Conservation (phyloP, 2,797 vertebrate genomes). For the Phaenicophaeus curvirostris region DNA sequence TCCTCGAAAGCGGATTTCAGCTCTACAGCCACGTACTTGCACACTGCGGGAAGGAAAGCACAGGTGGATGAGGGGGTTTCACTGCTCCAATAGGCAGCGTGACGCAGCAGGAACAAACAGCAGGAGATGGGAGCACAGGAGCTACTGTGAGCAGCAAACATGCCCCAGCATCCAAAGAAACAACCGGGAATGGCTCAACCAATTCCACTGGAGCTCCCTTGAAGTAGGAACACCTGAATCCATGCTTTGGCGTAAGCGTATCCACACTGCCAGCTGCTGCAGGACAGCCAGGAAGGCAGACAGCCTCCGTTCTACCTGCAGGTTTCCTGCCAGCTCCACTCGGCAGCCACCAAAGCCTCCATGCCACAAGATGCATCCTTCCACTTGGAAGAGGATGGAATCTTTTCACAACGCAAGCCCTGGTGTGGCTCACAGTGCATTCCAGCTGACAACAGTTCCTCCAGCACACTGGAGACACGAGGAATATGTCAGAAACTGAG, state of each 20-base stretch:
- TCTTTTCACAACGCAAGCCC: fast-evolving
- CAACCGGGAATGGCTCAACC: not conserved
- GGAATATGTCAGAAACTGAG: too few species aligned
- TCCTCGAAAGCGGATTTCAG: constrained; percentile 95
- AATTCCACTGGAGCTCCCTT: not conserved
- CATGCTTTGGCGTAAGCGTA: fast-evolving
- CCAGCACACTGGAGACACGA: not conserved
- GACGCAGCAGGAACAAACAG: not conserved
- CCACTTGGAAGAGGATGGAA: fast-evolving
- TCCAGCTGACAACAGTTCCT: not conserved
- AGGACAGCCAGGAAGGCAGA: not conserved
- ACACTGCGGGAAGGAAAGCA: constrained; percentile 79
- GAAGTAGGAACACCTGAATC: not conserved
- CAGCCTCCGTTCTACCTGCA: fast-evolving
- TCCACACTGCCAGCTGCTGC: not conserved
- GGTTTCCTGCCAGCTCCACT: not conserved
- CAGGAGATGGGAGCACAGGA: fast-evolving
- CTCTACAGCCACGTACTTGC: constrained; percentile 94
- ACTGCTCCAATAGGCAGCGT: fast-evolving
- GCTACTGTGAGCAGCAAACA: not conserved
- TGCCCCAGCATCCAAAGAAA: not conserved
- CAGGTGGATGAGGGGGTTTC: not conserved
- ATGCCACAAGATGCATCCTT: not conserved
- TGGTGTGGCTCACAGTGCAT: fast-evolving
- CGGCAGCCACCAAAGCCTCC: not conserved